Base-by-base conservation (phyloP, 2,888 invertebrate species). In the Ceriagrion tenellum region DNA sequence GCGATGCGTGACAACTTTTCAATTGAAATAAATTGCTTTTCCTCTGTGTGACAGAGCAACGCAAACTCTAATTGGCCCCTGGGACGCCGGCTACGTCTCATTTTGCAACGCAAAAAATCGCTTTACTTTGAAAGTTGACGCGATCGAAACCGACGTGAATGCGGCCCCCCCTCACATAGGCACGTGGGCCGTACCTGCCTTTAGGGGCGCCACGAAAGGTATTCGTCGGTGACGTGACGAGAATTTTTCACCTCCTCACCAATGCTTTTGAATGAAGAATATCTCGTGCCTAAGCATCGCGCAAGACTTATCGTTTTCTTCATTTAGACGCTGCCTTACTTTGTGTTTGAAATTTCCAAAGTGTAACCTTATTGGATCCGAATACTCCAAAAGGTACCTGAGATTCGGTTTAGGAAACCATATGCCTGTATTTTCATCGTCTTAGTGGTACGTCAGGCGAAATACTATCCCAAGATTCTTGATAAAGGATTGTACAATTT, bases 1-100 rank as follows among this genome's bases (percentile, higher is more conserved):
- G 26, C 93, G 93, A 47, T 69, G 93, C 93, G 93, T 93, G 93
- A 93, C 93, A 93, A 93, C 93, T 93, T 93, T 93, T 93, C 93
- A 93, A 93, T 93, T 93, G 93, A 93, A 93, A 93, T 93, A 93
- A 93, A 93, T 93, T 93, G 93, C 69, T 93, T 93, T 69, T 69
- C 59, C 93, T 63, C 93, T 69, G 69, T 93, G 69, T 93, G 93
- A 93, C 69, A 55, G 93, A 69, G 47, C 63, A 93, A 93, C 69
- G 69, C 93, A 69, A 93, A 93, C 93, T 93, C 93, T 93, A 93
- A 93, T 93, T 93, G 93, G 81, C 93, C 93, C 47, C 63, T 47
- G 69, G 93, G 69, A 74, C 63, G 93, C n/a, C 40, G 40, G 20
- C 74, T 69, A 93, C 74, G 93, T 69, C 40, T 47, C 63, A 93